Evolutionary conservation across 2,113 vertebrate species (phyloP).

Genomic region (Clinocottus analis): DNA sequence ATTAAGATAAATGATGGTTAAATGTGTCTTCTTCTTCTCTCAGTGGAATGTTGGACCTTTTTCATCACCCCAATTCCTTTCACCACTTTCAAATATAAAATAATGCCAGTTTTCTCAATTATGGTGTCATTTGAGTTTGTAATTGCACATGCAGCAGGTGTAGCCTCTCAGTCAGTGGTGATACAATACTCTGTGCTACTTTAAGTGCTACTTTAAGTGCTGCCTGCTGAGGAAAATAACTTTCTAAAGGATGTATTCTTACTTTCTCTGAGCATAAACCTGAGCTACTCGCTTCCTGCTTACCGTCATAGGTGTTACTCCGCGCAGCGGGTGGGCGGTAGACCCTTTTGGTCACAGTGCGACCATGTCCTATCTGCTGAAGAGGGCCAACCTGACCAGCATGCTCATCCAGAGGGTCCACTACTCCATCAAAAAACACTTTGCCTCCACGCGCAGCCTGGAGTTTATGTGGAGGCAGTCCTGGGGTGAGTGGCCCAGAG

Average conservation of each 20-base stretch:
- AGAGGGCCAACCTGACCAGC: conserved; percentile 92
- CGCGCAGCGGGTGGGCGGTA: conserved; percentile 92
- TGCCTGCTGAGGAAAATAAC: conserved; percentile 84
- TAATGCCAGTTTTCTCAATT: conserved; percentile 1
- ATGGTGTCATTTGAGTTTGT: conserved; percentile 28
- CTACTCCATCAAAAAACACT: conserved; percentile 97
- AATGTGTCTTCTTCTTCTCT: conserved; percentile 4
- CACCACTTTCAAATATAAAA: conserved; percentile 4
- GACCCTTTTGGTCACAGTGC: conserved; percentile 97
- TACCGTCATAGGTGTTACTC: conserved; percentile 84
- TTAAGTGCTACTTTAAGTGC: conserved; percentile 87
- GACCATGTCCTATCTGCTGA: conserved; percentile 95
- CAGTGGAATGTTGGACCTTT: conserved; percentile 7
- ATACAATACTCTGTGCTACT: conserved; percentile 89
- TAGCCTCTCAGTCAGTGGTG: conserved; percentile 71
- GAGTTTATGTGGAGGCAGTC: conserved; percentile 99
- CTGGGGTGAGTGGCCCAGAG: conserved; percentile 87
- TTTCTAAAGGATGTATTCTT: conserved; percentile 26
- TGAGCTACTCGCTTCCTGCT: conserved; percentile 33
- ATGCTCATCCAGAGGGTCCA: conserved; percentile 99
- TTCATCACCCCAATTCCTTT: neutral
- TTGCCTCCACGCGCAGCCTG: conserved; percentile 90
- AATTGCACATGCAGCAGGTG: conserved; percentile 37
- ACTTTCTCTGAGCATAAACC: conserved; percentile 20
- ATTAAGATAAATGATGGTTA: neutral